Conservation (phyloP, 1,140 invertebrate genomes). For the Drosophila sp. region DNA sequence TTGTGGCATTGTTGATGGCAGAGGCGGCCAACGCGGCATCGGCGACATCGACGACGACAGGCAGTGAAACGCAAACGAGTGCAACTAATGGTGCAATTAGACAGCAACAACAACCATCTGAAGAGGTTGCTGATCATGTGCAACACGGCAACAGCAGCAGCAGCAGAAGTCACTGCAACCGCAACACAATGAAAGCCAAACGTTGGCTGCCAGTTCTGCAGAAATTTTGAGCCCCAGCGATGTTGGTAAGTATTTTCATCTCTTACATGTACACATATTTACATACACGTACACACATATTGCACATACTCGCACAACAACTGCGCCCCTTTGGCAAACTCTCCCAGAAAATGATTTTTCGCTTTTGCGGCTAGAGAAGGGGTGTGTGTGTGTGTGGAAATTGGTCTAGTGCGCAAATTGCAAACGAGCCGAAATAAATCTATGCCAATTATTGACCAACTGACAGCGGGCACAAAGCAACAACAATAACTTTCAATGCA, state of each 20-base stretch:
- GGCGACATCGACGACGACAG: slow-evolving; percentile 45
- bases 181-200: slow-evolving; percentile 52
- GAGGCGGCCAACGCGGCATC: slow-evolving; percentile 8
- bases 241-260: slow-evolving; percentile 65
- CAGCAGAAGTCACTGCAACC: slow-evolving; percentile 27
- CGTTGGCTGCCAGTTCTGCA: slow-evolving; percentile 56
- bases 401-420: slow-evolving; percentile 51
- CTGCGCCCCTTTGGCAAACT: slow-evolving; percentile 34
- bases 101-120: slow-evolving; percentile 52
- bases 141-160: slow-evolving; percentile 36
- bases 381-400: no score
- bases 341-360: slow-evolving; percentile 40
- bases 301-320: slow-evolving; percentile 26
- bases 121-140: slow-evolving; percentile 30
- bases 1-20: slow-evolving; percentile 50
- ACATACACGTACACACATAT: slow-evolving; percentile 7
- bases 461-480: slow-evolving; percentile 49
- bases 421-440: slow-evolving; percentile 80
- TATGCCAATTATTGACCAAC: slow-evolving; percentile 83
- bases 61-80: slow-evolving; percentile 76
- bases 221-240: slow-evolving; percentile 77
- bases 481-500: slow-evolving; percentile 20
- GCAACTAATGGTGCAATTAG: slow-evolving; percentile 83
- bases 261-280: slow-evolving; percentile 5
- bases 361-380: background rate